phyloP scores from a whole-genome alignment of 2,797 vertebrate genomes.

The Potorous gilbertii region DNA sequence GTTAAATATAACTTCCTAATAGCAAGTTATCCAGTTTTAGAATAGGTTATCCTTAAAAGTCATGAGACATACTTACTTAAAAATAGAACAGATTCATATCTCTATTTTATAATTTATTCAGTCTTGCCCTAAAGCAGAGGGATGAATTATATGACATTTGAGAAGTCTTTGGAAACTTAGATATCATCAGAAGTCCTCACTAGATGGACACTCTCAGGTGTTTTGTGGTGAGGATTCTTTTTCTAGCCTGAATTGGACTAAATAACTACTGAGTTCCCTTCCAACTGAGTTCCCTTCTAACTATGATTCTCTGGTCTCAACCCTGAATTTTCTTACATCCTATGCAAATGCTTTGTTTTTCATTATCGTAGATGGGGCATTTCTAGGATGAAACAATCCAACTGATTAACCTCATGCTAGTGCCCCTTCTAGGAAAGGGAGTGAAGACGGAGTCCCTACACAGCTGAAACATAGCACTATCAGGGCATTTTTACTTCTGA shows the following conservation, averaged over 20 bases:
- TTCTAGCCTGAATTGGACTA: not conserved
- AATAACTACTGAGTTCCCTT: not conserved
- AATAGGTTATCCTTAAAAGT: constrained; percentile 16
- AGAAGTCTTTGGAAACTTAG: constrained; percentile 10
- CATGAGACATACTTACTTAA: constrained; percentile 27
- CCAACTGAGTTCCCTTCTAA: not conserved
- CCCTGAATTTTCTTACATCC: constrained; percentile 33
- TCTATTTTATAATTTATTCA: constrained; percentile 21
- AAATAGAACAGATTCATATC: constrained; percentile 48
- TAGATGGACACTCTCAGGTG: not conserved
- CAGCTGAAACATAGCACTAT: constrained; percentile 31
- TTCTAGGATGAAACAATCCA: not conserved
- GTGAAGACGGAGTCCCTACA: constrained; percentile 36
- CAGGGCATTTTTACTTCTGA: constrained; percentile 41
- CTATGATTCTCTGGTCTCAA: constrained; percentile 1
- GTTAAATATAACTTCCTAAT: constrained; percentile 47
- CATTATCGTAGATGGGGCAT: constrained; percentile 24
- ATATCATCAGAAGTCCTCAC: not conserved
- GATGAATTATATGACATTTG: constrained; percentile 8
- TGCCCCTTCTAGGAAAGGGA: constrained; percentile 46
- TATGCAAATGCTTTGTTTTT: constrained; percentile 1
- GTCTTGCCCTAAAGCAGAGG: constrained; percentile 46
- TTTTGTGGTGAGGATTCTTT: not conserved
- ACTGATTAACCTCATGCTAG: not conserved
- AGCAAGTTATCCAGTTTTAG: constrained; percentile 59